phyloP scores from a whole-genome alignment of 2,113 vertebrate genomes.

The Equus przewalskii region DNA sequence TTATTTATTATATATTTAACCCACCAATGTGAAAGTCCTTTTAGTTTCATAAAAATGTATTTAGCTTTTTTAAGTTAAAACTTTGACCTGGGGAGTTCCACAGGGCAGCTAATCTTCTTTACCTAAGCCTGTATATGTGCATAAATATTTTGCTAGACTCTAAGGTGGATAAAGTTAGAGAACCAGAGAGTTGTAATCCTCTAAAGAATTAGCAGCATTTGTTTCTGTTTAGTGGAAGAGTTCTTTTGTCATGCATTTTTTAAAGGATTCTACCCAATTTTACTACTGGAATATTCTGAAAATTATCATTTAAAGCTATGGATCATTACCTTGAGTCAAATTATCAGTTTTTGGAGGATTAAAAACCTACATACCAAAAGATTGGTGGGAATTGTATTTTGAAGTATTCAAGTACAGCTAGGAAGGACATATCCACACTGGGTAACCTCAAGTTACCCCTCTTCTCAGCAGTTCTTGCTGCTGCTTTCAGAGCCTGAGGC shows the following conservation, averaged over 20 bases:
- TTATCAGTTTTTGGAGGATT: background rate
- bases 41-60: background rate
- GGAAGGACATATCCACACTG: background rate
- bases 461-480: background rate
- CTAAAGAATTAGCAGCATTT: background rate
- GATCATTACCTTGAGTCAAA: background rate
- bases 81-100: background rate
- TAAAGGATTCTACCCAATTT: background rate
- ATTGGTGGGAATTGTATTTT: background rate
- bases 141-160: slow-evolving; percentile 13
- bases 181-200: background rate
- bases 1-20: slow-evolving; percentile 34
- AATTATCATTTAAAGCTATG: background rate
- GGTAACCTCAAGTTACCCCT: background rate
- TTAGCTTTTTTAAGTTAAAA: slow-evolving; percentile 42
- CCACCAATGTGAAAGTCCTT: background rate
- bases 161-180: background rate
- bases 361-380: background rate
- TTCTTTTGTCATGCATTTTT: background rate
- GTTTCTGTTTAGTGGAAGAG: background rate
- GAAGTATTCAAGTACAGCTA: background rate
- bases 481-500: slow-evolving; percentile 7
- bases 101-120: background rate
- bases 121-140: background rate
- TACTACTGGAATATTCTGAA: slow-evolving; percentile 12